Evolutionary conservation across 1,140 invertebrate species (phyloP).

Genomic region (honey bee (Apis mellifera)): Amel_HAv3.1 CM009931.2:15140001-15140500

Average conservation of each 20-base stretch:
- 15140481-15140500: constrained; percentile 80
- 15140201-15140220: constrained; percentile 19
- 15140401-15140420: neutral
- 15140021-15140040: constrained; percentile 48
- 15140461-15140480: constrained; percentile 61
- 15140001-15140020: constrained; percentile 44
- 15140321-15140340: constrained; percentile 80
- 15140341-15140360: constrained; percentile 78
- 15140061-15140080: constrained; percentile 62
- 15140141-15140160: constrained; percentile 39
- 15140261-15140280: constrained; percentile 78
- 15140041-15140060: constrained; percentile 62
- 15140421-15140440: constrained; percentile 34
- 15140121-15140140: constrained; percentile 57
- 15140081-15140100: constrained; percentile 46
- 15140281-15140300: constrained; percentile 70
- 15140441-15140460: constrained; percentile 67
- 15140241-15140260: constrained; percentile 61
- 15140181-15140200: constrained; percentile 64
- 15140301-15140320: constrained; percentile 74
- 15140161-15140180: constrained; percentile 67
- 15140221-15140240: constrained; percentile 71
- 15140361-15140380: constrained; percentile 36
- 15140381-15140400: constrained; percentile 70
- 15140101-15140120: constrained; percentile 61